phyloP scores from a whole-genome alignment of 2,888 invertebrate species.

The Zeuzera pyrina region DNA sequence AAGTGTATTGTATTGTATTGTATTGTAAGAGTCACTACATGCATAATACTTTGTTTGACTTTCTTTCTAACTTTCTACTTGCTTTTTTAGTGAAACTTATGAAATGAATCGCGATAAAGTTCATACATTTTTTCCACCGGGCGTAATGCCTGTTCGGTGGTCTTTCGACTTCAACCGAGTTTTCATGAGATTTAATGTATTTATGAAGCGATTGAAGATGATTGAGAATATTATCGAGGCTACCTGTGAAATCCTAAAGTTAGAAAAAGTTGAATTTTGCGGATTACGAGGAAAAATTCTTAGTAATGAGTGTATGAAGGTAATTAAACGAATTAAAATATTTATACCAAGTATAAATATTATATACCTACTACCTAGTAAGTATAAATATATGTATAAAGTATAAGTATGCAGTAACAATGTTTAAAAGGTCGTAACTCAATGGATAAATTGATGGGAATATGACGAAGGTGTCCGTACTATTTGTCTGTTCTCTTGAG shows the following conservation, averaged over 20 bases:
- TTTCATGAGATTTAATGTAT: constrained; percentile 78
- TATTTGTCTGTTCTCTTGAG: too few species aligned
- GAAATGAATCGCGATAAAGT: constrained; percentile 69
- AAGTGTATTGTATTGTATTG: too few species aligned
- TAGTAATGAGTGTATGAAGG: constrained; percentile 64
- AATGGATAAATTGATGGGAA: too few species aligned
- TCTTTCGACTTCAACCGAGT: constrained; percentile 81
- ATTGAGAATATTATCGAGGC: constrained; percentile 82
- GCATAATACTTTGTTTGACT: too few species aligned
- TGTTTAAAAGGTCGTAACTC: too few species aligned
- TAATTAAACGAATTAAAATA: too few species aligned
- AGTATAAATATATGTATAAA: too few species aligned
- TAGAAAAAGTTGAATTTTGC: constrained; percentile 89
- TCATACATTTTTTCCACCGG: constrained; percentile 65
- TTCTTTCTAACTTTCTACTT: neutral
- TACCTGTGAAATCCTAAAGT: constrained; percentile 85
- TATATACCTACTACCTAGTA: too few species aligned
- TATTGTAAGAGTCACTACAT: too few species aligned
- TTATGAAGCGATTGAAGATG: constrained; percentile 75
- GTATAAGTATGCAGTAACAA: too few species aligned
- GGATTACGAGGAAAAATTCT: constrained; percentile 77
- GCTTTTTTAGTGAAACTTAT: constrained; percentile 55
- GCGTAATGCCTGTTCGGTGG: constrained; percentile 78
- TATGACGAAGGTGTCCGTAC: too few species aligned
- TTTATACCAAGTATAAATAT: neutral